A percentile compares a stretch with the other conserved stretches of the same genome.
phyloP scores from a whole-genome alignment of 2,888 invertebrate genomes.

The Heliconius cydno region DNA sequence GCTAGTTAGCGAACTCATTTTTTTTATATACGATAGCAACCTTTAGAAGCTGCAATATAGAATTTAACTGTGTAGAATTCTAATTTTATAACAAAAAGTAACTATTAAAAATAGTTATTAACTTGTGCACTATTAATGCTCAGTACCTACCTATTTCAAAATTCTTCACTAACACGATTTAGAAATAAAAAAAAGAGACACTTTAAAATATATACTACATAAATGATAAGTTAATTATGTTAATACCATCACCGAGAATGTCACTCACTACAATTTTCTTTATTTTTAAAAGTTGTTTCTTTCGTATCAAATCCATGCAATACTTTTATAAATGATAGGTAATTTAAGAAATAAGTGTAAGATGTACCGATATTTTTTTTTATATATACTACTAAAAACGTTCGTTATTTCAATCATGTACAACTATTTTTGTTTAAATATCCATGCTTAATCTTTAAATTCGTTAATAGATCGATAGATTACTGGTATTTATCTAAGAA shows the following conservation, averaged over 20 bases:
- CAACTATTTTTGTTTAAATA: background rate
- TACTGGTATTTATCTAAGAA: background rate
- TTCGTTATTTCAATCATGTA: background rate
- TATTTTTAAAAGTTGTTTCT: too few relatives aligned
- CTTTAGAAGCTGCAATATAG: too few relatives aligned
- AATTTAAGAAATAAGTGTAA: too few relatives aligned
- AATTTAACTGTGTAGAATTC: too few relatives aligned
- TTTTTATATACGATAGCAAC: too few relatives aligned
- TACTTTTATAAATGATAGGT: too few relatives aligned
- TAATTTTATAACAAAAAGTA: background rate
- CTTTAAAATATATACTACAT: too few relatives aligned
- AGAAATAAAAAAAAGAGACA: too few relatives aligned
- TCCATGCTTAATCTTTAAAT: background rate
- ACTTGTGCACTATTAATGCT: background rate
- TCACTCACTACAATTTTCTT: background rate
- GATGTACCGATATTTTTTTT: too few relatives aligned
- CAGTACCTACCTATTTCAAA: background rate
- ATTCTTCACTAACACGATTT: background rate
- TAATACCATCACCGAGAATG: constrained; percentile 1
- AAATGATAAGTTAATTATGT: background rate
- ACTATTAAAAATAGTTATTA: background rate
- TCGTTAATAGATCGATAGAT: background rate
- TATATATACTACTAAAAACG: background rate
- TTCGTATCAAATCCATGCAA: too few relatives aligned
- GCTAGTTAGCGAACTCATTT: too few relatives aligned